Conservation (phyloP, 2,888 invertebrate genomes). For the Troides aeacus region DNA sequence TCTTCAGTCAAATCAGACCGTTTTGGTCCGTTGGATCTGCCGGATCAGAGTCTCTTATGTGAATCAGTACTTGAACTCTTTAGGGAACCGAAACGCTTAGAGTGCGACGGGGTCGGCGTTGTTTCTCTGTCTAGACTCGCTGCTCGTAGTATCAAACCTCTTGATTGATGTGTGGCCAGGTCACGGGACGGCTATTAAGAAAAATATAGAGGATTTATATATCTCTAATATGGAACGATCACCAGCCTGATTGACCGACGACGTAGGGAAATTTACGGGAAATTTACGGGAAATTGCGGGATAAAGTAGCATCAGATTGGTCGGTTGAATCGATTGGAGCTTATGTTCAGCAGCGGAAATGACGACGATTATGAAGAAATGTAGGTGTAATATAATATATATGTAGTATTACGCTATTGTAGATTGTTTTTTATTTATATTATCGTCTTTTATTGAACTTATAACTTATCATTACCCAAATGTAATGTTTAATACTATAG, state of each 20-base stretch:
- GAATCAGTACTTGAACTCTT: slow-evolving; percentile 69
- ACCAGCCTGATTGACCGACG: too few relatives aligned
- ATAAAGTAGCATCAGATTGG: too few relatives aligned
- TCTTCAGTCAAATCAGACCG: slow-evolving; percentile 38
- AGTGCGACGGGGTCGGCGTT: slow-evolving; percentile 47
- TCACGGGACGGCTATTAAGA: slow-evolving; percentile 15
- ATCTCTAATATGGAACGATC: not conserved
- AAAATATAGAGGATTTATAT: not conserved
- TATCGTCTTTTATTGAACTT: not conserved
- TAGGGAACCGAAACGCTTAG: slow-evolving; percentile 62
- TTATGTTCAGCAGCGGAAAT: too few relatives aligned
- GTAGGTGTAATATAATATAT: too few relatives aligned
- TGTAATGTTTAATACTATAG: not conserved
- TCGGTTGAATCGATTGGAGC: too few relatives aligned
- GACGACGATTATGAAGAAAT: too few relatives aligned
- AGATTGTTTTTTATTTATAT: too few relatives aligned
- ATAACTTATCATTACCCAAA: not conserved
- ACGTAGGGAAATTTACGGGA: too few relatives aligned
- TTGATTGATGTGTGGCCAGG: slow-evolving; percentile 47
- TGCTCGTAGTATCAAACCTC: slow-evolving; percentile 71
- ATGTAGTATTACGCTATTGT: too few relatives aligned
- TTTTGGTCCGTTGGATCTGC: slow-evolving; percentile 42
- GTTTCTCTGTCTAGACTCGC: slow-evolving; percentile 72
- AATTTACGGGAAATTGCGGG: too few relatives aligned
- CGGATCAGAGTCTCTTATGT: slow-evolving; percentile 76